phyloP scores from a whole-genome alignment of 2,888 invertebrate species.

The Ligdia adustata region DNA sequence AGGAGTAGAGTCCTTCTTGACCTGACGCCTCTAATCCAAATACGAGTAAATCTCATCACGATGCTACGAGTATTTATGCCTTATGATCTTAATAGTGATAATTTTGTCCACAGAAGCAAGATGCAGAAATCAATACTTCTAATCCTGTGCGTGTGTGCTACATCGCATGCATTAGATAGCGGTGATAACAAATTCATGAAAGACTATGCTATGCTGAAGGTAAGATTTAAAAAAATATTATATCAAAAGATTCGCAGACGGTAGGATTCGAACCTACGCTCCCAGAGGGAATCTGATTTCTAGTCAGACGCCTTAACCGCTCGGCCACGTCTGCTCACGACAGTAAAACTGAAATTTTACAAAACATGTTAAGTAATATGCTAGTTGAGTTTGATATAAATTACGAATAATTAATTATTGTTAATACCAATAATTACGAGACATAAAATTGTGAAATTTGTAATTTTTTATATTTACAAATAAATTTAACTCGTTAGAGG shows the following conservation, averaged over 20 bases:
- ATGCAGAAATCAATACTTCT: conserved; percentile 45
- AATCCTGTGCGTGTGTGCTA: conserved; percentile 52
- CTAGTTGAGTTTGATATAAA: not conserved
- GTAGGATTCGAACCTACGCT: conserved; percentile 96
- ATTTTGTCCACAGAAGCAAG: conserved; percentile 36
- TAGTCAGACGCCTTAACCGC: conserved; percentile 95
- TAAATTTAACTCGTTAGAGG: too few relatives aligned
- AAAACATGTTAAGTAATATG: not conserved
- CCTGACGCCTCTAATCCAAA: too few relatives aligned
- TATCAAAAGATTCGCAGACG: conserved; percentile 86
- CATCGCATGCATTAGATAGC: conserved; percentile 74
- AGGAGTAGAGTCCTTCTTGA: too few relatives aligned
- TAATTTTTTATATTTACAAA: too few relatives aligned
- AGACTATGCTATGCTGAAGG: conserved; percentile 90
- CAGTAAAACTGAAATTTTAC: not conserved
- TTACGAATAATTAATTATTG: too few relatives aligned
- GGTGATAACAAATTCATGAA: conserved; percentile 88
- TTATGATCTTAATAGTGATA: not conserved
- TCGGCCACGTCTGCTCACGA: conserved; percentile 90
- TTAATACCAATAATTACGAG: too few relatives aligned
- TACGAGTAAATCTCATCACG: too few relatives aligned
- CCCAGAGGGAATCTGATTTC: conserved; percentile 96
- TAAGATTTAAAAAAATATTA: conserved; percentile 45
- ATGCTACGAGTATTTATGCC: too few relatives aligned
- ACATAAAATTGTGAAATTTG: too few relatives aligned